Percentiles rank a stretch among this genome's conserved stretches.
These are phyloP conservation scores for Ganaspis brasiliensis DNA, from an alignment of 2,888 invertebrate genomes.

Conservation along the genomic window DNA sequence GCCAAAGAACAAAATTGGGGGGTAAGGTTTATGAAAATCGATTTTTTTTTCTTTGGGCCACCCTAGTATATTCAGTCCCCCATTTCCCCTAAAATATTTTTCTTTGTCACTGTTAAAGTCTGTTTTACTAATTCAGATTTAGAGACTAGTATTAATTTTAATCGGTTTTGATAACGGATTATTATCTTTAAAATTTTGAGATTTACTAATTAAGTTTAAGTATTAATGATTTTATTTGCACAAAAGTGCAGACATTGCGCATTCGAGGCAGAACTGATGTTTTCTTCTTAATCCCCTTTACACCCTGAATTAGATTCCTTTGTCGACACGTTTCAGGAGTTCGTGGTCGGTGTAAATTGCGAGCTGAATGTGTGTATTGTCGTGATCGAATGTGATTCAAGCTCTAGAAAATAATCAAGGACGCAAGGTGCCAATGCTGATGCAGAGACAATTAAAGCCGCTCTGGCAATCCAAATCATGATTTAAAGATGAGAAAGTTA, in stretches of 20 bases:
- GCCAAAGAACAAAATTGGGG: too few relatives aligned
- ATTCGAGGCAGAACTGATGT: not conserved
- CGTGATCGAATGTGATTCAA: slow-evolving; percentile 15
- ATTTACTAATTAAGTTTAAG: slow-evolving; percentile 3
- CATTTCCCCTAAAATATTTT: too few relatives aligned
- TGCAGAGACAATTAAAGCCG: slow-evolving; percentile 34
- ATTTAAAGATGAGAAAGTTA: slow-evolving; percentile 28
- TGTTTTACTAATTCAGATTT: too few relatives aligned
- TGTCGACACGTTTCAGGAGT: not conserved
- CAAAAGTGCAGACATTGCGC: not conserved
- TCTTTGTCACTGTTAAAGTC: too few relatives aligned
- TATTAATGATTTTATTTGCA: not conserved
- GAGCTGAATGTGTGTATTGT: not conserved
- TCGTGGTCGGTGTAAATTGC: not conserved
- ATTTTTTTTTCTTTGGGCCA: too few relatives aligned
- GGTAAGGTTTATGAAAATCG: too few relatives aligned
- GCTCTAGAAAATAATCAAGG: slow-evolving; percentile 29
- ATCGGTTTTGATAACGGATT: too few relatives aligned
- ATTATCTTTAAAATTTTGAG: too few relatives aligned
- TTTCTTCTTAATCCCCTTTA: not conserved
- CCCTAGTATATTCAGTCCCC: too few relatives aligned
- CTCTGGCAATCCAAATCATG: slow-evolving; percentile 22
- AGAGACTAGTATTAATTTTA: too few relatives aligned
- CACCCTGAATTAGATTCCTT: slow-evolving; percentile 36
- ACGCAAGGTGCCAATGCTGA: slow-evolving; percentile 25